Evolutionary conservation across 23 tunicate genomes (phyloP).

Genomic region (Phallusia fumigata): DNA sequence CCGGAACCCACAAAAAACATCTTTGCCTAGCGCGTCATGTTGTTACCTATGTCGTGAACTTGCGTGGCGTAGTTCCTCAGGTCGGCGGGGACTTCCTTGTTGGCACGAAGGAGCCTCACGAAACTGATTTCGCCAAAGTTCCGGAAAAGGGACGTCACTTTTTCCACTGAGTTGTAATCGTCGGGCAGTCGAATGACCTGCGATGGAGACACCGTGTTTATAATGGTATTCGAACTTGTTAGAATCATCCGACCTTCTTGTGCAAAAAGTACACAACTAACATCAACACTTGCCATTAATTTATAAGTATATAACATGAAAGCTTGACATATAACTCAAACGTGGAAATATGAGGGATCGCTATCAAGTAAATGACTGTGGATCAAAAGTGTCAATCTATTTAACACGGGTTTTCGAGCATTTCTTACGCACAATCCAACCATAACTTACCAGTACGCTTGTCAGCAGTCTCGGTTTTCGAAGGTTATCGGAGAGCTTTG

Average conservation of each 20-base stretch:
- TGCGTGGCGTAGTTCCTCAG: conserved; percentile 96
- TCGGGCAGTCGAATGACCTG: conserved; percentile 94
- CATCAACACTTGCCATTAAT: too few relatives aligned
- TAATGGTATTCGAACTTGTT: too few relatives aligned
- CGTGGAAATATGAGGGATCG: too few relatives aligned
- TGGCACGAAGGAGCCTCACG: conserved; percentile 68
- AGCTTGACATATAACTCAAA: too few relatives aligned
- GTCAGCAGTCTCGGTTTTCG: conserved; percentile 82
- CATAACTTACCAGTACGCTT: conserved; percentile 75
- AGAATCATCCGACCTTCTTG: too few relatives aligned
- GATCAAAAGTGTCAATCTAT: too few relatives aligned
- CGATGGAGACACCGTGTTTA: neutral
- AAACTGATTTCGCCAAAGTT: conserved; percentile 78
- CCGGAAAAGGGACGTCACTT: conserved; percentile 66
- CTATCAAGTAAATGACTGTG: too few relatives aligned
- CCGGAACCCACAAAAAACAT: conserved; percentile 1
- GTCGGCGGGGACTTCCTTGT: conserved; percentile 86
- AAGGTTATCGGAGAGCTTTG: conserved; percentile 63
- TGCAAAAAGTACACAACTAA: too few relatives aligned
- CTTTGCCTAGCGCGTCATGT: neutral
- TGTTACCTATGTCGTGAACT: conserved; percentile 94
- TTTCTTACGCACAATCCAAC: neutral
- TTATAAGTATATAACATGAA: too few relatives aligned
- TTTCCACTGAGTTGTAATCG: conserved; percentile 70
- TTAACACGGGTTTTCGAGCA: too few relatives aligned